Evolutionary conservation across 2,113 vertebrate genomes (phyloP), one percentile per base, ranked within the genome.

Genomic region (Brachionichthys hirsutus): DNA sequence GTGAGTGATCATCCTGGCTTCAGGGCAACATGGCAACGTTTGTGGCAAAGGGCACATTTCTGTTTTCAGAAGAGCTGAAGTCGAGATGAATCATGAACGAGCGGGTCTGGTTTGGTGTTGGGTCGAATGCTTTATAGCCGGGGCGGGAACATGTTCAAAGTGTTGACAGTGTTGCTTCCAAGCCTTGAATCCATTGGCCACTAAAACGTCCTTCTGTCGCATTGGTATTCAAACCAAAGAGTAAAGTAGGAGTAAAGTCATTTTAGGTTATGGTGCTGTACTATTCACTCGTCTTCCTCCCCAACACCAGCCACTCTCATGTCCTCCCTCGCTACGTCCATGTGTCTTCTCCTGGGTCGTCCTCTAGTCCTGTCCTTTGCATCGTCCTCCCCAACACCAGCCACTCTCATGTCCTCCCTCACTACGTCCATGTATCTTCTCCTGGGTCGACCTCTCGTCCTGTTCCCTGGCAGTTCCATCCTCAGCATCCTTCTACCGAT

Each of bases 1-100:
- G 84, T 82, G 80, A 82, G 78, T 78, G 80, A 77, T 75, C 71
- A 82, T 85, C 66, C 67, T 52, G 59, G 70, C 69, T 72, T 43
- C 44, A 16, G 48, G 11, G 24, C 19, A 35, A 42, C 58, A n/a
- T 62, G 20, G n/a, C n/a, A n/a, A n/a, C n/a, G n/a, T n/a, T 55
- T 53, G 71, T 73, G 34, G 57, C 24, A 3, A n/a, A 9, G 54
- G 14, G 40, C 17, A 0, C 54, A 12, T 52, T 54, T 19, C 43
- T 55, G 60, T 56, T 36, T 69, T 40, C 61, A 53, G 30, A 53
- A 47, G 36, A 68, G 58, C 48, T 58, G 52, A 38, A 62, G 36
- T 59, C 24, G 2, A 63, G 40, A 68, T 62, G 61, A 67, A 62
- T 56, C 66, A 42, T 43, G 14, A 64, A 49, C 53, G 35, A 50